Evolutionary conservation across 2,888 invertebrate genomes (phyloP).

Genomic region (Phyto melanocephala): DNA sequence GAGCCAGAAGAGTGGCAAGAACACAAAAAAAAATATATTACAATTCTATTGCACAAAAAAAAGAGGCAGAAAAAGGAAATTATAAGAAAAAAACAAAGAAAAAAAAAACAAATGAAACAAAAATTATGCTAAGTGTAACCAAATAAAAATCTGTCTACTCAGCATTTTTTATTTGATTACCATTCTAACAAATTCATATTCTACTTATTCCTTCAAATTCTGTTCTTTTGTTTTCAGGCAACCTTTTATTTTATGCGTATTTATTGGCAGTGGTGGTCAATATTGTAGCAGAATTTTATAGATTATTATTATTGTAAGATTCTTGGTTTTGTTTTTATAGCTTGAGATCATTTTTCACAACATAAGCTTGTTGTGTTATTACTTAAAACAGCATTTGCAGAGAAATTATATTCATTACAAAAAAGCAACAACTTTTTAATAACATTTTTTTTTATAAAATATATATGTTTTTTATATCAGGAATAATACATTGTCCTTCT

Average conservation of each 20-base stretch:
- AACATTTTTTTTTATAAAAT: too few species aligned
- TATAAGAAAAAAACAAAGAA: background rate
- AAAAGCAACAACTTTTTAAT: too few species aligned
- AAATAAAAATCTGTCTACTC: constrained; percentile 53
- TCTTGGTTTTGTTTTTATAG: too few species aligned
- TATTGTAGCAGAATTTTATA: background rate
- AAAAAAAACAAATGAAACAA: constrained; percentile 13
- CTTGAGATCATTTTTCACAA: too few species aligned
- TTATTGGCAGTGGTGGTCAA: background rate
- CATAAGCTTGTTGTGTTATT: too few species aligned
- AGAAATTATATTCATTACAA: too few species aligned
- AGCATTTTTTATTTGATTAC: constrained; percentile 46
- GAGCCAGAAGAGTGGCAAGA: background rate
- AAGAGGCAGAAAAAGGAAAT: background rate
- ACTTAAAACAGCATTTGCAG: too few species aligned
- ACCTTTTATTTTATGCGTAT: background rate
- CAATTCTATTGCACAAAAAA: background rate
- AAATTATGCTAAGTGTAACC: constrained; percentile 40
- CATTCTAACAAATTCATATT: constrained; percentile 9
- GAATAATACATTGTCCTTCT: too few species aligned
- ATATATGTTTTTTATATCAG: too few species aligned
- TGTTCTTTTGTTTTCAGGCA: constrained; percentile 24
- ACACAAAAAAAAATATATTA: background rate
- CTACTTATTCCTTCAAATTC: background rate
- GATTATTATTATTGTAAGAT: too few species aligned